Evolutionary conservation across 2,797 vertebrate genomes (phyloP).

Genomic region (Philypnodon macrostomus): DNA sequence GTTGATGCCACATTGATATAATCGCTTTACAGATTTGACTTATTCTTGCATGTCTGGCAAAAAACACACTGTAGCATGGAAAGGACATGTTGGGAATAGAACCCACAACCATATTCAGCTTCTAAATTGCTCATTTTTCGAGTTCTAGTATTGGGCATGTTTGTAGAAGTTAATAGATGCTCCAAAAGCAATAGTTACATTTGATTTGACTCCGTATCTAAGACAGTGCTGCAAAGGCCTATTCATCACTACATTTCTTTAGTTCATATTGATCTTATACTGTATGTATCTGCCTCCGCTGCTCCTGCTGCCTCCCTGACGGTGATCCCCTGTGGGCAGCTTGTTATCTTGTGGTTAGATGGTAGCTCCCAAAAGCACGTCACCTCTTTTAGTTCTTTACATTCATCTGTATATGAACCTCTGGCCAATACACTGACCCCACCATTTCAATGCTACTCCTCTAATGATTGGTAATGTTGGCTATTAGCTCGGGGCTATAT

Average conservation of each 20-base stretch:
- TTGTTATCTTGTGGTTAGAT: constrained; percentile 37
- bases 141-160: no score
- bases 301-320: constrained; percentile 18
- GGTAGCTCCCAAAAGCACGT: constrained; percentile 3
- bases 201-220: constrained; percentile 11
- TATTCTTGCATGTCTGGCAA: no score
- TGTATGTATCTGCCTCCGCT: constrained; percentile 39
- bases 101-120: no score
- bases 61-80: no score
- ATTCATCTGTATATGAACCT: constrained; percentile 18
- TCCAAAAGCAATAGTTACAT: no score
- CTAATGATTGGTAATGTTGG: constrained; percentile 21
- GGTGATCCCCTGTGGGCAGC: constrained; percentile 39
- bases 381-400: neutral
- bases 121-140: no score
- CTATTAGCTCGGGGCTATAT: no score
- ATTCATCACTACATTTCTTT: constrained; percentile 36
- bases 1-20: no score
- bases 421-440: neutral
- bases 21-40: no score
- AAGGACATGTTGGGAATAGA: no score
- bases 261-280: constrained; percentile 59
- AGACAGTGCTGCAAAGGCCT: constrained; percentile 9
- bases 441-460: constrained; percentile 21
- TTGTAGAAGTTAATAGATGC: no score